Conservation (phyloP, 1,140 invertebrate species). For the Drosophila nigromelanica region DNA sequence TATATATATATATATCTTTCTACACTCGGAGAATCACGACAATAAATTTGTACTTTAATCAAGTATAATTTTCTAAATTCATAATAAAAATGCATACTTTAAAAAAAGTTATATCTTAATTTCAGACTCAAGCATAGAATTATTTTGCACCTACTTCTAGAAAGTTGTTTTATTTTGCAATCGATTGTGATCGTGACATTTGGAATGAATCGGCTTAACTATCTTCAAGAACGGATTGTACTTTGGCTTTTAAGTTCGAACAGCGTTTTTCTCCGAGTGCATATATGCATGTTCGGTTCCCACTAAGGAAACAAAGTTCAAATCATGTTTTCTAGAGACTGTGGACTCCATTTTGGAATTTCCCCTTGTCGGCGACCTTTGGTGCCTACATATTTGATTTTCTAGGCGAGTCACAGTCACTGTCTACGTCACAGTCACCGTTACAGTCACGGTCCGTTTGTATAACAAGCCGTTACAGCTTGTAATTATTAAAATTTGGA, state of each 20-base stretch:
- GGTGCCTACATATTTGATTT: constrained; percentile 8
- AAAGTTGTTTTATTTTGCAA: too few relatives aligned
- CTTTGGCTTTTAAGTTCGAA: neutral
- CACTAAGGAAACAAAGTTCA: constrained; percentile 30
- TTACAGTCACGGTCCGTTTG: constrained; percentile 15
- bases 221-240: too few relatives aligned
- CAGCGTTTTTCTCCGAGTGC: neutral
- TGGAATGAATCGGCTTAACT: too few relatives aligned
- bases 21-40: neutral
- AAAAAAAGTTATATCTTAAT: too few relatives aligned
- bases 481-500: constrained; percentile 12
- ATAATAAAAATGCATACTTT: too few relatives aligned
- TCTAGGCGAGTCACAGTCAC: neutral
- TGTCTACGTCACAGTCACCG: neutral
- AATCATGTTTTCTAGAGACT: constrained; percentile 2
- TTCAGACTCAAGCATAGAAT: too few relatives aligned
- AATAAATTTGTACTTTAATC: neutral
- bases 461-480: neutral
- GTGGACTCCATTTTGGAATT: constrained; percentile 13
- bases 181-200: too few relatives aligned
- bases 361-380: constrained; percentile 26
- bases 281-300: constrained; percentile 4
- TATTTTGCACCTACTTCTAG: too few relatives aligned
- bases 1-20: neutral
- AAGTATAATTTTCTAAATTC: neutral